phyloP scores from a whole-genome alignment of 2,113 vertebrate species.

The Tupaia chinensis region DNA sequence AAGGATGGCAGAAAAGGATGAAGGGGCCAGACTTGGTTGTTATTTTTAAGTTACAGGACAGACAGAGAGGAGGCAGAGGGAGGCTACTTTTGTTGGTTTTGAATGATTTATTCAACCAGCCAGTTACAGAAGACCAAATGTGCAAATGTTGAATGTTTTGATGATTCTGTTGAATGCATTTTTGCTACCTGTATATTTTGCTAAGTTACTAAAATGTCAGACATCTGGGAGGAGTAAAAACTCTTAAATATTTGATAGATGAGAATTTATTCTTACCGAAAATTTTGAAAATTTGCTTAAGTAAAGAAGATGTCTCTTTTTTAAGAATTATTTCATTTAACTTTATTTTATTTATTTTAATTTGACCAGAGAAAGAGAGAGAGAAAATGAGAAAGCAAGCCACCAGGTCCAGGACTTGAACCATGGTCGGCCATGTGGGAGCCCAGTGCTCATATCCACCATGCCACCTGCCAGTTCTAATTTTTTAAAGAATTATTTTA shows the following conservation, averaged over 20 bases:
- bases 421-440: too few relatives aligned
- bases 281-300: not conserved
- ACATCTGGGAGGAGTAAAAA: not conserved
- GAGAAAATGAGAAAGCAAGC: too few relatives aligned
- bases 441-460: too few relatives aligned
- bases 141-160: not conserved
- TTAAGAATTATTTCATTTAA: too few relatives aligned
- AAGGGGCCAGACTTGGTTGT: not conserved
- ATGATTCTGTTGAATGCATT: not conserved
- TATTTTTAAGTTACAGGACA: not conserved
- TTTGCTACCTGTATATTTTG: slow-evolving; percentile 33
- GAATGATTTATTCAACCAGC: not conserved
- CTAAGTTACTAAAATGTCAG: not conserved
- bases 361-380: too few relatives aligned
- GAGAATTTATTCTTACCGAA: slow-evolving; percentile 18
- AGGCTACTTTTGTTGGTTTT: not conserved
- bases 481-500: too few relatives aligned
- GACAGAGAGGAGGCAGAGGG: not conserved
- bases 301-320: not conserved
- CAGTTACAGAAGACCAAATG: not conserved
- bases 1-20: too few relatives aligned
- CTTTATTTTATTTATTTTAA: too few relatives aligned
- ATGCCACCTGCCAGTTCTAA: too few relatives aligned
- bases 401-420: too few relatives aligned
- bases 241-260: not conserved